A percentile compares a stretch with the other conserved stretches of the same genome.
phyloP scores from a whole-genome alignment of 2,113 vertebrate genomes.

The Cnemophilus loriae region DNA sequence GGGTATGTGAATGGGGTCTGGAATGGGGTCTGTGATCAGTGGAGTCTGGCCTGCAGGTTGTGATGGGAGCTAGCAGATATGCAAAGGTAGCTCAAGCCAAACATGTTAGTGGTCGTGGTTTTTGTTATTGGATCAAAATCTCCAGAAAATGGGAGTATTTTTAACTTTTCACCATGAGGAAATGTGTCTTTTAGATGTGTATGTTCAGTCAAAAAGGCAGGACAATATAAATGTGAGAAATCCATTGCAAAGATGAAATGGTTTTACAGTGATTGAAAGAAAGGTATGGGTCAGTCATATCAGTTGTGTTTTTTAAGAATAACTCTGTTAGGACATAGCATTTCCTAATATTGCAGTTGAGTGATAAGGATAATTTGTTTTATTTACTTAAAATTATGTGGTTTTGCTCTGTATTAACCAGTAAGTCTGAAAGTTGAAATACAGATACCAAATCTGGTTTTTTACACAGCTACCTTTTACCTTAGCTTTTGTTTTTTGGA shows the following conservation, averaged over 20 bases:
- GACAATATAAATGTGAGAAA: not conserved
- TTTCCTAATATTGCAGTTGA: not conserved
- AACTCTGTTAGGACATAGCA: not conserved
- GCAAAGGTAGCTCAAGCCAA: not conserved
- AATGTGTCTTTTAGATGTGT: not conserved
- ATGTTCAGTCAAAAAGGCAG: not conserved
- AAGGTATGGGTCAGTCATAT: not conserved
- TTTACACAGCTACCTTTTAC: not conserved
- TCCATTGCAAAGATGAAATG: not conserved
- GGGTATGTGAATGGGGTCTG: not conserved
- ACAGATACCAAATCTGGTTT: not conserved
- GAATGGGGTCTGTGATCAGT: not conserved
- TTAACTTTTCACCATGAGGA: not conserved
- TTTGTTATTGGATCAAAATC: not conserved
- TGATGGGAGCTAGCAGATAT: not conserved
- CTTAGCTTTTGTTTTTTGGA: not conserved
- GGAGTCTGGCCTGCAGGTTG: not conserved
- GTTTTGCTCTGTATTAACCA: not conserved
- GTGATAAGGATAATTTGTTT: not conserved
- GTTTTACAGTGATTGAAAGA: not conserved
- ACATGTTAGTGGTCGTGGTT: accelerated
- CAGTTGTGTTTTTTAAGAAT: not conserved
- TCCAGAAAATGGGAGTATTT: not conserved
- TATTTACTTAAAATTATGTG: not conserved
- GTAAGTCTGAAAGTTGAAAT: not conserved